Evolutionary conservation across 92 coral and sea anemone genomes (phyloP), one percentile per base, ranked within the genome.

Genomic region (Virgularia gustaviana): DNA sequence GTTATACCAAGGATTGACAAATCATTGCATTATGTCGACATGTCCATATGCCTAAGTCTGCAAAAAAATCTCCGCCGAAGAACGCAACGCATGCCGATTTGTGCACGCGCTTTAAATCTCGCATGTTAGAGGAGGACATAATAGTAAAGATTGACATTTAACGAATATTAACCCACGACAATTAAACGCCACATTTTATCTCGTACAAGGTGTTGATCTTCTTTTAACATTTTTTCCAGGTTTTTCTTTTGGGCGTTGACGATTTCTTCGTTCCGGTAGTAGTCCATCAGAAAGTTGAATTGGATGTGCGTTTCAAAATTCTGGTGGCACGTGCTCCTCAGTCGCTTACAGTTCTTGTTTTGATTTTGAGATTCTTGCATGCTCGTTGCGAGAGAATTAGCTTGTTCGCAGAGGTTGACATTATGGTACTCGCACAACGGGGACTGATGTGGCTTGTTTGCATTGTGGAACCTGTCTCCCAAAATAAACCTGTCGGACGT

Each of bases 361-460:
- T 29, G 6, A 30, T 78, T 78, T 39, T 78, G 65, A 0, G 67
- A 51, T 55, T 78, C 77, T 36, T 78, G 82, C 0, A 30, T 66
- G 66, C 82, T 78, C 1, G 82, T 78, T 31, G 68, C 70, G 2
- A 79, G 57, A 9, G 58, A 4, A 67, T 37, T 70, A 0, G 78
- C 51, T 58, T 79, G 83, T 0, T 9, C 15, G 37, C 64, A 70
- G 1, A 79, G 54, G 60, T 79, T 30, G 10, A 79, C 49, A 39
- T 79, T 72, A 18, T 79, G 83, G 39, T 16, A 70, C 30, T 30
- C n/a, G 25, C 83, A 78, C 6, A 79, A 31, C 8, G 83, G 78
- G 8, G 78, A 70, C 28, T 79, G 68, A 42, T 79, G 83, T 8
- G 78, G 78, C 3, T 29, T 7, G 5, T 77, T 18, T 0, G 83